phyloP scores from a whole-genome alignment of 2,888 invertebrate genomes.

The Mantis religiosa region DNA sequence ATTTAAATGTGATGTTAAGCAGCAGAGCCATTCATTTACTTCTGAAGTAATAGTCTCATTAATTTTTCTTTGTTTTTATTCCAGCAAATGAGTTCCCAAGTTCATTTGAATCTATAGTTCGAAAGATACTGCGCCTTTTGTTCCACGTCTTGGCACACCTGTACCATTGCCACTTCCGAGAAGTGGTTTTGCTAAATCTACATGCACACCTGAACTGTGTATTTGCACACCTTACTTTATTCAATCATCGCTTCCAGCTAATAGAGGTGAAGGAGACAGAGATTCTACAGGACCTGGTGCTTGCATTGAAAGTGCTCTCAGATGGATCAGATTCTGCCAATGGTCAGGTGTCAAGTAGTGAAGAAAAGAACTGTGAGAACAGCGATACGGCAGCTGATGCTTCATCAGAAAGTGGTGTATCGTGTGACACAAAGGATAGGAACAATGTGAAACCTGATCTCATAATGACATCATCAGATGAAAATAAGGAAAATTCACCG shows the following conservation, averaged over 20 bases:
- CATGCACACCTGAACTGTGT: constrained; percentile 97
- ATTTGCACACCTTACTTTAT: constrained; percentile 90
- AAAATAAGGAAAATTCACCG: not conserved
- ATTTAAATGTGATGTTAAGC: no score
- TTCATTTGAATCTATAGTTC: constrained; percentile 89
- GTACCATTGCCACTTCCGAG: constrained; percentile 96
- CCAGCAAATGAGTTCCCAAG: constrained; percentile 90
- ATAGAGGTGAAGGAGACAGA: constrained; percentile 88
- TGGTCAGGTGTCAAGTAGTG: not conserved
- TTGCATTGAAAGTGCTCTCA: constrained; percentile 57
- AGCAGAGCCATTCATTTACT: not conserved
- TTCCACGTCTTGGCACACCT: constrained; percentile 98
- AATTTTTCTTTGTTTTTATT: constrained; percentile 36
- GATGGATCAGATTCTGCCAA: constrained; percentile 10
- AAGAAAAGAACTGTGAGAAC: not conserved
- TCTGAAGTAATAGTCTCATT: not conserved
- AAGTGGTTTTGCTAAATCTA: constrained; percentile 87
- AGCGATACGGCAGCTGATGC: not conserved
- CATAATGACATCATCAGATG: constrained; percentile 9
- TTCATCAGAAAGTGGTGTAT: not conserved
- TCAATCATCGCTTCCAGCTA: constrained; percentile 80
- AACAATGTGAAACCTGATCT: constrained; percentile 15
- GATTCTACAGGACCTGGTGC: constrained; percentile 85
- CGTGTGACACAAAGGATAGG: not conserved
- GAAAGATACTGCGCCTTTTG: constrained; percentile 92